Evolutionary conservation across 2,113 vertebrate species (phyloP).

Genomic region (Callaeas wilsoni): DNA sequence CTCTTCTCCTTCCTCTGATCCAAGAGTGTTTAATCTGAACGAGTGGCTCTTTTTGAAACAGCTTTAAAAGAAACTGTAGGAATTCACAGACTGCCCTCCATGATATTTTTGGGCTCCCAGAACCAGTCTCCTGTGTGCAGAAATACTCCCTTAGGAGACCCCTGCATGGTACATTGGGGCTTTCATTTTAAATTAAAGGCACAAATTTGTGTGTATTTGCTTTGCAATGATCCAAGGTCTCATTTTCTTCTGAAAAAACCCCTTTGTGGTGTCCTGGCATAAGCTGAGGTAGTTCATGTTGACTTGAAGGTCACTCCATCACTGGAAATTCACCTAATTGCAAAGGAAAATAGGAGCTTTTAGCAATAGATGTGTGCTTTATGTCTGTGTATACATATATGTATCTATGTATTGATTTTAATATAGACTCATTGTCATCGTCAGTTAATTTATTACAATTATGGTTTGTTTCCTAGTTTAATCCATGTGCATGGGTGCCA

Average conservation of each 20-base stretch:
- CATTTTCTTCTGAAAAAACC: background rate
- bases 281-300: background rate
- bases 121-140: background rate
- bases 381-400: background rate
- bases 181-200: background rate
- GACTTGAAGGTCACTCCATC: background rate
- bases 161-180: background rate
- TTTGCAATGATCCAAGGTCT: background rate
- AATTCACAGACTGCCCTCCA: background rate
- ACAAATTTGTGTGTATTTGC: background rate
- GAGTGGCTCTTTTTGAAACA: background rate
- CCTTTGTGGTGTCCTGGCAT: background rate
- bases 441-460: background rate
- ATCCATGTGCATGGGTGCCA: background rate
- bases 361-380: background rate
- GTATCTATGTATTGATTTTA: background rate
- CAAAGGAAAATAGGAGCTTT: background rate
- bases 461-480: background rate
- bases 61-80: background rate
- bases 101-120: background rate
- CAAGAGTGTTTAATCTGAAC: background rate
- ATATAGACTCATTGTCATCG: fast-evolving
- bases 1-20: background rate
- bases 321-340: background rate
- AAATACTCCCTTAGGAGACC: background rate